Conservation (phyloP, 2,888 invertebrate genomes). For the Epinotia bilunana region DNA sequence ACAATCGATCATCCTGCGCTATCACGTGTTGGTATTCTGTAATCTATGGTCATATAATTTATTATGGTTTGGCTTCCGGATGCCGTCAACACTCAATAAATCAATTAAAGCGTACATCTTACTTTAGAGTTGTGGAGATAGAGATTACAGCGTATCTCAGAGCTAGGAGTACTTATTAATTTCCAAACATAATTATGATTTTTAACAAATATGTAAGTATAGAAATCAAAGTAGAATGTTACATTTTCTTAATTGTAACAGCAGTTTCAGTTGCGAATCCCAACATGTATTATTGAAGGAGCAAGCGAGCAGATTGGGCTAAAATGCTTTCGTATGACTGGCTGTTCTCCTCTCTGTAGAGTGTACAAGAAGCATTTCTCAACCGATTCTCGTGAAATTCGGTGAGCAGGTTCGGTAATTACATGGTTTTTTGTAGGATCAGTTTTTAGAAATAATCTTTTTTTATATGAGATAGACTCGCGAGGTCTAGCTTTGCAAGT, state of each 20-base stretch:
- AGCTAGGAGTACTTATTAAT: neutral
- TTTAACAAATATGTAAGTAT: neutral
- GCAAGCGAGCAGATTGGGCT: too few relatives aligned
- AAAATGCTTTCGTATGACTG: too few relatives aligned
- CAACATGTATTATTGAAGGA: too few relatives aligned
- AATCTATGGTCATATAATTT: constrained; percentile 44
- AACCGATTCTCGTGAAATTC: too few relatives aligned
- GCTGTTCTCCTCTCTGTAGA: too few relatives aligned
- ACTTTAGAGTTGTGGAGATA: constrained; percentile 17
- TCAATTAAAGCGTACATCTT: constrained; percentile 42
- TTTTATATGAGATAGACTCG: too few relatives aligned
- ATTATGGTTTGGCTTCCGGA: constrained; percentile 45
- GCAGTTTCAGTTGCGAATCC: too few relatives aligned
- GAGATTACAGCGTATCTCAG: constrained; percentile 5
- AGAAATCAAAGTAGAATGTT: neutral
- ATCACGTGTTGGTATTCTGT: constrained; percentile 45
- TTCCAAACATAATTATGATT: neutral
- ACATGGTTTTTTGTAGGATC: too few relatives aligned
- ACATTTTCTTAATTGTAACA: neutral
- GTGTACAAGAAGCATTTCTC: too few relatives aligned
- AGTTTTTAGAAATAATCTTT: too few relatives aligned
- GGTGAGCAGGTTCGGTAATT: too few relatives aligned
- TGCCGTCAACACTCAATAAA: constrained; percentile 45
- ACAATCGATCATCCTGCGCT: constrained; percentile 43
- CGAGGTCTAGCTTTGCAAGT: too few relatives aligned